Evolutionary conservation across 1,140 invertebrate species (phyloP).

Genomic region (Eulimnadia texana): DNA sequence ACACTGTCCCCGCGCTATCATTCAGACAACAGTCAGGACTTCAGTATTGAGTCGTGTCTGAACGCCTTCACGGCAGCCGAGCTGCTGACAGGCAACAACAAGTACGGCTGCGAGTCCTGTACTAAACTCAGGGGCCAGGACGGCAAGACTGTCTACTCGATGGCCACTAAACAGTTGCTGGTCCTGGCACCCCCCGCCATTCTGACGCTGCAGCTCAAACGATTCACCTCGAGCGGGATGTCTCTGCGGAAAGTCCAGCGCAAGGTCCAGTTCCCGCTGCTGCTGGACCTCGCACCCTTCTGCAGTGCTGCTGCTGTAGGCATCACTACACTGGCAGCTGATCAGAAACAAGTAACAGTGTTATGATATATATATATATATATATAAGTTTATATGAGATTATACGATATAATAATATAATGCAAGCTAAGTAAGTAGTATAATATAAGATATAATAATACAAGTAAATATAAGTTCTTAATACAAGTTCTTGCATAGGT

Average conservation of each 20-base stretch:
- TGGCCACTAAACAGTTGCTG: constrained; percentile 80
- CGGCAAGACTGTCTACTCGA: constrained; percentile 53
- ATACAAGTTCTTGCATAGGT: no score
- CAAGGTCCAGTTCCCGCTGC: constrained; percentile 70
- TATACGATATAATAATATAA: not conserved
- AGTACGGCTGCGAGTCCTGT: constrained; percentile 80
- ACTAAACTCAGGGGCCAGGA: constrained; percentile 37
- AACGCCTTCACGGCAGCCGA: constrained; percentile 82
- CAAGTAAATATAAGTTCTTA: no score
- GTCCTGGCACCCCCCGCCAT: constrained; percentile 80
- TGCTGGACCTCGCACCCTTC: constrained; percentile 79
- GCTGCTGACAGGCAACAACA: constrained; percentile 75
- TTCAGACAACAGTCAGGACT: constrained; percentile 52
- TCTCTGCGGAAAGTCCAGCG: constrained; percentile 62
- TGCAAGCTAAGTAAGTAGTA: not conserved
- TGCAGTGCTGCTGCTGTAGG: constrained; percentile 45
- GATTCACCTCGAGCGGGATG: constrained; percentile 55
- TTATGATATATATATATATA: no score
- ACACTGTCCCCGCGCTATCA: constrained; percentile 40
- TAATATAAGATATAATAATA: no score
- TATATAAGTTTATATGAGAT: no score
- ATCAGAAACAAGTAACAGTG: constrained; percentile 7
- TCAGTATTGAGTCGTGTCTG: constrained; percentile 64
- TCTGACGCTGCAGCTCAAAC: constrained; percentile 85
- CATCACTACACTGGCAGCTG: not conserved